These are phyloP conservation scores for Uromys caudimaculatus DNA, from an alignment of 2,797 vertebrate species.

Conservation along the genomic window DNA sequence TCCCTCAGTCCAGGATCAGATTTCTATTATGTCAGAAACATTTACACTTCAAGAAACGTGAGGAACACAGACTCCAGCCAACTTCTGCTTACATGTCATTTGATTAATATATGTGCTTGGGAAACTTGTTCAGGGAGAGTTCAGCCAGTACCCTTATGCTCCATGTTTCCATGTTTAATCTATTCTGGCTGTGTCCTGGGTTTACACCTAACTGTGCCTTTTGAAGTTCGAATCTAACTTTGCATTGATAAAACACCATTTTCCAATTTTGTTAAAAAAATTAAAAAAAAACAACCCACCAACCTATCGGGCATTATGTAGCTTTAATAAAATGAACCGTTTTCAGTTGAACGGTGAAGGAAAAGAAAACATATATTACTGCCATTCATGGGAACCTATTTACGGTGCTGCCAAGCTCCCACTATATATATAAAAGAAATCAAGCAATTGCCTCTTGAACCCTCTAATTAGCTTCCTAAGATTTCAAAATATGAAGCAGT, in stretches of 20 bases:
- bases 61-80: conserved; percentile 37
- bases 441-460: conserved; percentile 37
- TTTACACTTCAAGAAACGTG: conserved; percentile 66
- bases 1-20: conserved; percentile 56
- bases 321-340: conserved; percentile 31
- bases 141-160: background rate
- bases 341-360: conserved; percentile 19
- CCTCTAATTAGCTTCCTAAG: conserved; percentile 61
- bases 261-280: conserved; percentile 42
- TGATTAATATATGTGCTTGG: conserved; percentile 67
- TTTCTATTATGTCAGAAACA: conserved; percentile 75
- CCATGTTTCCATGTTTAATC: conserved; percentile 42
- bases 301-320: conserved; percentile 22
- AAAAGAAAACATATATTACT: background rate
- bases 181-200: background rate
- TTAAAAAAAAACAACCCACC: background rate
- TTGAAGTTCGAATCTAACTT: conserved; percentile 71
- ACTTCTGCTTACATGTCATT: background rate
- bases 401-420: background rate
- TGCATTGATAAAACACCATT: conserved; percentile 50
- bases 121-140: conserved; percentile 27
- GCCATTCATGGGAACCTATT: conserved; percentile 40
- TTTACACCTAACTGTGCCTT: conserved; percentile 54
- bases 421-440: background rate
- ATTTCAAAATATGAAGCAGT: conserved; percentile 38